phyloP scores from a whole-genome alignment of 2,113 vertebrate species.

The Gymnocephalus cernua region DNA sequence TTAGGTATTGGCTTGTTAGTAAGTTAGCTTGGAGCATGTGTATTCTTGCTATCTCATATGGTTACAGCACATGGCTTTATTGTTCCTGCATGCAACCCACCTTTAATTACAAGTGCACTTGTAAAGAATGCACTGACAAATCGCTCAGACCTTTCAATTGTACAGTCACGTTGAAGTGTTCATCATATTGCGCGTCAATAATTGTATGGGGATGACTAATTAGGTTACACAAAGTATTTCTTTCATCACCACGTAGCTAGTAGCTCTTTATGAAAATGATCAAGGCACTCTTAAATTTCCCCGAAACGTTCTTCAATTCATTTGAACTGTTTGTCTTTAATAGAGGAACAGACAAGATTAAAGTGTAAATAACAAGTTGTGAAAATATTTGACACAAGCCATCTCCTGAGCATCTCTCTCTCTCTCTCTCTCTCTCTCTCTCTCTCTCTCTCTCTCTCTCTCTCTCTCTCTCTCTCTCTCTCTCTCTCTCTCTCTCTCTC shows the following conservation, averaged over 20 bases:
- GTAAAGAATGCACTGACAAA: constrained; percentile 34
- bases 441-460: too few species aligned
- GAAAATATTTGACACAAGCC: constrained; percentile 36
- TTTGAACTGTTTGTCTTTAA: constrained; percentile 38
- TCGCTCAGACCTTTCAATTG: constrained; percentile 17
- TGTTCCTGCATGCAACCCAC: constrained; percentile 19
- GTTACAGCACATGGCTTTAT: constrained; percentile 37
- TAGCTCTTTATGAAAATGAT: constrained; percentile 40
- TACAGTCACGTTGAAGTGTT: constrained; percentile 33
- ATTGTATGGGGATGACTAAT: constrained; percentile 25
- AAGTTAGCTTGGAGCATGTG: constrained; percentile 56
- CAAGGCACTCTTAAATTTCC: constrained; percentile 20
- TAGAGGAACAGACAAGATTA: background rate
- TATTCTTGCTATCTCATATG: constrained; percentile 58
- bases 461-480: too few species aligned
- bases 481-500: too few species aligned
- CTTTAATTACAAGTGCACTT: constrained; percentile 64
- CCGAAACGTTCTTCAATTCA: constrained; percentile 23
- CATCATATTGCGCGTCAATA: constrained; percentile 38
- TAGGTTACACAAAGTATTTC: constrained; percentile 36
- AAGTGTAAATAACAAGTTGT: constrained; percentile 32
- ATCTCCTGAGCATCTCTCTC: constrained; percentile 17
- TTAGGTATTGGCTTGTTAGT: constrained; percentile 17
- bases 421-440: too few species aligned
- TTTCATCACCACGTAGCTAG: constrained; percentile 8